Evolutionary conservation across 2,888 invertebrate species (phyloP), one percentile per base, ranked within the genome.

Genomic region (Zhuqinia jingwanae): DNA sequence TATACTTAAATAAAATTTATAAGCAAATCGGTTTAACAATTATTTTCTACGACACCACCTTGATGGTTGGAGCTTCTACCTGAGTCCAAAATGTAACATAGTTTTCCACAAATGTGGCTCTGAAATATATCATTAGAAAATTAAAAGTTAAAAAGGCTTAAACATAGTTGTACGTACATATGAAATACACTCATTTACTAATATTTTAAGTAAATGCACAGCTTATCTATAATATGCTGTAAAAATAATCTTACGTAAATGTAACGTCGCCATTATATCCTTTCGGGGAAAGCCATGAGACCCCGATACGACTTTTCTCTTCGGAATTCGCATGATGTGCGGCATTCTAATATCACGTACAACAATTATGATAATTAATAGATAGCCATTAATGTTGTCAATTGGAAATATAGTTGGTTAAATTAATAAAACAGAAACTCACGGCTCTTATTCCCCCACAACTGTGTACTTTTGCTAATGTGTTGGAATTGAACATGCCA

Each of bases 291-390:
- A 56, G 17, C 89, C 89, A 89, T 8, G 83, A 81, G 20, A 89
- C 80, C 0, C 30, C 47, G 0, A 87, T 75, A 6, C 82, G 84
- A 11, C 17, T 30, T 58, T 89, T 89, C 15, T 77, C 79, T 13
- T 87, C 81, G 22, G 86, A 84, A 85, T 85, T 86, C 0, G 87
- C 88, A 60, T 89, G 89, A 81, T 88, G 88, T 6, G 89, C 89
- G 20, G 88, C 86, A 73, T 88, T 89, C 89, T 89, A 30, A 2
- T n/a, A 79, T 60, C 1, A 60, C 27, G 2, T 27, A 27, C 6
- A 50, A 50, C 8, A 5, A 50, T 50, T 3, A 25, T 58, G 3
- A 30, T 22, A 20, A 56, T 11, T 50, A 58, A 36, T 6, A 53
- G 8, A 36, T 36, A 8, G n/a, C n/a, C 36, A 36, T n/a, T 36